Conservation (phyloP, 2,888 invertebrate genomes). For the Cheilosia pagana region DNA sequence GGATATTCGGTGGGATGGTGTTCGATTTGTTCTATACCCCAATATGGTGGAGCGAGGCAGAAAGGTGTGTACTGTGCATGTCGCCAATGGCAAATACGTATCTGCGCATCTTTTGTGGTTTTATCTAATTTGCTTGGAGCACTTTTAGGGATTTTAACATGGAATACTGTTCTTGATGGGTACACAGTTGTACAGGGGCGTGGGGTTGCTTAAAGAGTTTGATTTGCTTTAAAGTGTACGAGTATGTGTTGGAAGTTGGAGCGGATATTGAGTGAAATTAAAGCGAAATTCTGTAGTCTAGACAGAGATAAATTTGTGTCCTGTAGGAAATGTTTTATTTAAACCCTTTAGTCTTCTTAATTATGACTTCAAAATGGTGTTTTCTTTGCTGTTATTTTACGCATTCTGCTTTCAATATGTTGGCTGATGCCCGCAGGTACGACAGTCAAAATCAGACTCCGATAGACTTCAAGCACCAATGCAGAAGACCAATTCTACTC, state of each 20-base stretch:
- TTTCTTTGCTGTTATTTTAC: no score
- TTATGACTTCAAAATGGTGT: no score
- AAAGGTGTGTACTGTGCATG: conserved; percentile 33
- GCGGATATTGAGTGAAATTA: background rate
- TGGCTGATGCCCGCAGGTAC: no score
- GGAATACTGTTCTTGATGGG: conserved; percentile 18
- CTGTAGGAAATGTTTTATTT: no score
- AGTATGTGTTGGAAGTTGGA: background rate
- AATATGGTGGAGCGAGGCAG: background rate
- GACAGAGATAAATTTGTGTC: no score
- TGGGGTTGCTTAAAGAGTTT: background rate
- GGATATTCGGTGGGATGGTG: conserved; percentile 47
- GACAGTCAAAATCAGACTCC: no score
- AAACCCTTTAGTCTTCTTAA: no score
- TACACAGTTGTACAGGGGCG: background rate
- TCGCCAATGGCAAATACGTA: conserved; percentile 55
- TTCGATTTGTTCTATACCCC: conserved; percentile 55
- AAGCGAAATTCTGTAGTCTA: background rate
- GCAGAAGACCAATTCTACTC: no score
- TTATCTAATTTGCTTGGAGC: conserved; percentile 70
- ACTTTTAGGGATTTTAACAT: conserved; percentile 66
- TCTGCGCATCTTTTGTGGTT: conserved; percentile 71
- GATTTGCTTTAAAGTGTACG: background rate
- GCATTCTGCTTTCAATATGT: no score
- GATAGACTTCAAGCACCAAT: no score